phyloP scores from a whole-genome alignment of 2,797 vertebrate genomes.

The Peromyscus melanophrys region DNA sequence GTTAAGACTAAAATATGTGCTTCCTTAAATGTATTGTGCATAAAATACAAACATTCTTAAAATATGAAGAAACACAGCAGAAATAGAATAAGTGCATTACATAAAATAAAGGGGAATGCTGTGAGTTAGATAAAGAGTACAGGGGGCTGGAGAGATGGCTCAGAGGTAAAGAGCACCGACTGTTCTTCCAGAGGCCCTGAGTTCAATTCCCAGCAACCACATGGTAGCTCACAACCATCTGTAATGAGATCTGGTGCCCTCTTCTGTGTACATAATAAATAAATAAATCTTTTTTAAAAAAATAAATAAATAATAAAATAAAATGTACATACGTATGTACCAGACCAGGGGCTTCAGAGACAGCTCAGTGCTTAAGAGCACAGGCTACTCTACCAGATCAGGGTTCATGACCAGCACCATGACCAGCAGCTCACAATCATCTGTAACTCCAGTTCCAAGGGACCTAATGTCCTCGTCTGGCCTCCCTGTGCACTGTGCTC shows the following conservation, averaged over 20 bases:
- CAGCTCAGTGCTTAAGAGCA: no score
- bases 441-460: background rate
- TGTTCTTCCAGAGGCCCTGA: no score
- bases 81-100: background rate
- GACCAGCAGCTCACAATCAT: background rate
- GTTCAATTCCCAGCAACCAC: no score
- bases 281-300: no score
- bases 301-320: no score
- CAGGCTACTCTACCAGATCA: background rate
- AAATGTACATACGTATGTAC: background rate
- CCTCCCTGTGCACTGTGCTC: background rate
- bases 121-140: no score
- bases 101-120: conserved; percentile 15
- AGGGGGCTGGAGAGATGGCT: no score
- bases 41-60: background rate
- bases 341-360: background rate
- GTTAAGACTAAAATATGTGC: conserved; percentile 12
- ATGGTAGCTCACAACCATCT: no score
- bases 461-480: background rate
- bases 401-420: background rate
- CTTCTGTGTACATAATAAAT: no score
- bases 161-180: no score
- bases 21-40: background rate
- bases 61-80: background rate
- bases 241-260: no score